A percentile compares a stretch with the other conserved stretches of the same genome.
phyloP scores from a whole-genome alignment of 2,797 vertebrate genomes.

The Parauchenoglanis punctatus region DNA sequence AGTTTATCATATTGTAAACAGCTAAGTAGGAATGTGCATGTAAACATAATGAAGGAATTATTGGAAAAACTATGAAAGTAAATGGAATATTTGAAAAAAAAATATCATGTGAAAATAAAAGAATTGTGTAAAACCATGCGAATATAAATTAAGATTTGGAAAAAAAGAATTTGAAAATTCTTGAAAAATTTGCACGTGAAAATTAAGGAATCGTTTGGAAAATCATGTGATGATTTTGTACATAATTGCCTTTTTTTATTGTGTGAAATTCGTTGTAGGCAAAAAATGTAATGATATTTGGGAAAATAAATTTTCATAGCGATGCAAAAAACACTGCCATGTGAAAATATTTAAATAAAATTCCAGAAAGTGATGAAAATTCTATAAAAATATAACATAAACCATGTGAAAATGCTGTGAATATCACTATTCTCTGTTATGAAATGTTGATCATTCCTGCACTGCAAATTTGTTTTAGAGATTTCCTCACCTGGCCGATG shows the following conservation, averaged over 20 bases:
- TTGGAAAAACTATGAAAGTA: neutral
- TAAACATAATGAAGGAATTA: neutral
- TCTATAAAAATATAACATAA: neutral
- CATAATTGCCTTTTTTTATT: neutral
- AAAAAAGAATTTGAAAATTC: neutral
- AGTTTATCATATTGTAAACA: no score
- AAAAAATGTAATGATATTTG: neutral
- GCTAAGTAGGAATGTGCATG: no score
- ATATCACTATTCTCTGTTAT: neutral
- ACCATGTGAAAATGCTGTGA: neutral
- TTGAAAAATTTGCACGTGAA: neutral
- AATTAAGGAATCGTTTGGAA: neutral
- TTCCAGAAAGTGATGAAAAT: neutral
- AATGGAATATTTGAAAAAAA: neutral
- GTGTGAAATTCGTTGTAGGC: neutral
- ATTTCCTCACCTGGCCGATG: conserved; percentile 37
- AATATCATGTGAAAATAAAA: neutral
- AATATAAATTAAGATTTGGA: neutral
- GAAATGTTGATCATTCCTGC: neutral
- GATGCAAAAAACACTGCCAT: neutral
- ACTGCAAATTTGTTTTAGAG: neutral
- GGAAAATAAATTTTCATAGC: neutral
- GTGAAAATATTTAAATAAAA: neutral
- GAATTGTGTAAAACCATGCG: neutral
- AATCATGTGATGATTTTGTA: neutral